Base-by-base conservation (phyloP, 2,797 vertebrate species). In the Denticeps clupeoides region DNA sequence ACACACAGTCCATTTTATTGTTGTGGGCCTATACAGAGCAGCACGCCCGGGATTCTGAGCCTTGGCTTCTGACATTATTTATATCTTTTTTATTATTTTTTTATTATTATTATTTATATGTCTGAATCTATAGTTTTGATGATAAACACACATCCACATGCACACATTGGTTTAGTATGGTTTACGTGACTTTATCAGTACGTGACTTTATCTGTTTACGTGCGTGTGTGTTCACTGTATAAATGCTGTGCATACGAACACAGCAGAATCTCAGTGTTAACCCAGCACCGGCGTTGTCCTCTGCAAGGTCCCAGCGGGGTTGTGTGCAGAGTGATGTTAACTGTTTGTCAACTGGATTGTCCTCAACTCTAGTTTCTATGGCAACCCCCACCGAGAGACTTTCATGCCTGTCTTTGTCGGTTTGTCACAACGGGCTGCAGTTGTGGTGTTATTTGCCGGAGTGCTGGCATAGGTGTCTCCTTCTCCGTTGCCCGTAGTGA, bases 351-450 rank as follows among this genome's bases (percentile, higher is more conserved):
- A 26, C 48, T 21, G 27, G 41, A 49, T 55, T 51, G n/a, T 41
- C 38, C 50, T 37, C 35, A 38, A 18, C 18, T 38, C 43, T 41
- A 71, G 81, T 85, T 83, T 75, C 83, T 66, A 78, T 80, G 74
- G 75, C 62, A 80, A 84, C 78, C 6, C n/a, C n/a, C 61, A 70
- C 61, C 63, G 57, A 63, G 68, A 77, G 71, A 63, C 69, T 27
- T 45, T 78, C 67, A 49, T 64, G 74, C 69, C 65, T 70, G 67
- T 64, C 59, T 66, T 67, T 75, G 71, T 37, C 58, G 43, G 55
- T 64, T 68, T 65, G 55, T 64, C 60, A 61, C 49, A 16, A 56
- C 53, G 63, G 54, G 3, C 43, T 45, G 19, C 4, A 27, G 13
- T 5, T 31, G 31, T 21, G 11, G 41, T 2, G 21, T 10, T 45